Conservation (phyloP, 2,888 invertebrate species). For the Drosophila anceps region DNA sequence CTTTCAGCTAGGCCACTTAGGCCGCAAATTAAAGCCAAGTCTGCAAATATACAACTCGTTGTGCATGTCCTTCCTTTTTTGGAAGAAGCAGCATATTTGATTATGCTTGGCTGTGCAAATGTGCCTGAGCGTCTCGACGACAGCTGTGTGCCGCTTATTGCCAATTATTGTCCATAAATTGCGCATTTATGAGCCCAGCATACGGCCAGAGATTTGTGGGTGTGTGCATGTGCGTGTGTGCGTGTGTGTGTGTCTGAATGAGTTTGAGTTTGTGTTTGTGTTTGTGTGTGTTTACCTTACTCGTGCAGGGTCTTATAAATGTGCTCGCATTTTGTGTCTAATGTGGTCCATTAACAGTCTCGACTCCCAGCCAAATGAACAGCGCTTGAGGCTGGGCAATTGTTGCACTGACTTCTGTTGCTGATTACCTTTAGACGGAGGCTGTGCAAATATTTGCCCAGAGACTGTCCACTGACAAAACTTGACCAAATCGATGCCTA, state of each 20-base stretch:
- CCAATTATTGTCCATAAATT: constrained; percentile 83
- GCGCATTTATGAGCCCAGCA: constrained; percentile 65
- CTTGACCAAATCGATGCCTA: constrained; percentile 32
- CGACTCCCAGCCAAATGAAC: constrained; percentile 27
- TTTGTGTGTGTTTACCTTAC: constrained; percentile 64
- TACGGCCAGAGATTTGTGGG: constrained; percentile 2
- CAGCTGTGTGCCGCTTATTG: constrained; percentile 78
- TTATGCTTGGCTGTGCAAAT: constrained; percentile 43
- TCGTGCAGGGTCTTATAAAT: constrained; percentile 53
- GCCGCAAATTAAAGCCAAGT: constrained; percentile 55
- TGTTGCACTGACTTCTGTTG: constrained; percentile 58
- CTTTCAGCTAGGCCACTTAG: constrained; percentile 48
- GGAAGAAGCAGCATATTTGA: constrained; percentile 46
- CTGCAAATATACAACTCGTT: constrained; percentile 27
- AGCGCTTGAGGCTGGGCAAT: constrained; percentile 33
- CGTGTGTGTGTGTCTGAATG: constrained; percentile 1
- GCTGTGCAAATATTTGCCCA: constrained; percentile 59
- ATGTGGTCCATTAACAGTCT: constrained; percentile 72
- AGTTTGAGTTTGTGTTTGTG: constrained; percentile 22
- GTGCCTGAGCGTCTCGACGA: constrained; percentile 51
- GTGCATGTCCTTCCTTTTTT: constrained; percentile 23
- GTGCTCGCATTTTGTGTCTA: constrained; percentile 71
- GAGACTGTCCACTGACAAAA: constrained; percentile 43
- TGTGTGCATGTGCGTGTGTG: not conserved
- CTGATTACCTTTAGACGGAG: constrained; percentile 52